Evolutionary conservation across 2,113 vertebrate genomes (phyloP).

Genomic region (Daubentonia madagascariensis): DNA sequence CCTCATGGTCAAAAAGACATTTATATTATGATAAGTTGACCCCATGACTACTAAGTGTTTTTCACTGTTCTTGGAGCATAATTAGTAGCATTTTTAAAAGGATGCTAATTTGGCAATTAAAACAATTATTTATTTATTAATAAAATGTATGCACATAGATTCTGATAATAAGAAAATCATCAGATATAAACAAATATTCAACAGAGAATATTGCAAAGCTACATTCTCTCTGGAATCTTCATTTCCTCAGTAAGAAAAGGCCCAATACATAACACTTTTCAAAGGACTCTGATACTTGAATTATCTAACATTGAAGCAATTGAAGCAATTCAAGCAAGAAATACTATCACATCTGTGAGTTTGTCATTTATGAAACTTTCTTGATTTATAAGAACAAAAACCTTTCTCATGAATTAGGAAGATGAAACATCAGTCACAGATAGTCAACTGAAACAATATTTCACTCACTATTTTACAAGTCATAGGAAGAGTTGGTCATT

Average conservation of each 20-base stretch:
- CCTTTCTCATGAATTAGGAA: not conserved
- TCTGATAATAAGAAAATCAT: not conserved
- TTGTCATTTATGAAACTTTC: not conserved
- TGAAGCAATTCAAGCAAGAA: not conserved
- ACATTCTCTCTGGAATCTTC: not conserved
- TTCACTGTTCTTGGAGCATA: not conserved
- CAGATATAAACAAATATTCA: not conserved
- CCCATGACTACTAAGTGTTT: not conserved
- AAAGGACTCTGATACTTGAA: not conserved
- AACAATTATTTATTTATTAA: not conserved
- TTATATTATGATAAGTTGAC: not conserved
- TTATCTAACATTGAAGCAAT: not conserved
- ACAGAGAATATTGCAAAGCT: not conserved
- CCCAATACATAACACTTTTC: not conserved
- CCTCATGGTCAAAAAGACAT: slow-evolving; percentile 28
- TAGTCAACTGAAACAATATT: not conserved
- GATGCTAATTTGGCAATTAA: not conserved
- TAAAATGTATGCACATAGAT: not conserved
- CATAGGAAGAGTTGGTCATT: not conserved
- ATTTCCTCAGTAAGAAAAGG: not conserved
- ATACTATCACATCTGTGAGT: not conserved
- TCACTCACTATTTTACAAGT: not conserved
- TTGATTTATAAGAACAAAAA: not conserved
- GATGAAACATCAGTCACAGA: not conserved
- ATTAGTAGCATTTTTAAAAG: not conserved